Conservation (phyloP, 2,113 vertebrate genomes). For the Connochaetes taurinus region DNA sequence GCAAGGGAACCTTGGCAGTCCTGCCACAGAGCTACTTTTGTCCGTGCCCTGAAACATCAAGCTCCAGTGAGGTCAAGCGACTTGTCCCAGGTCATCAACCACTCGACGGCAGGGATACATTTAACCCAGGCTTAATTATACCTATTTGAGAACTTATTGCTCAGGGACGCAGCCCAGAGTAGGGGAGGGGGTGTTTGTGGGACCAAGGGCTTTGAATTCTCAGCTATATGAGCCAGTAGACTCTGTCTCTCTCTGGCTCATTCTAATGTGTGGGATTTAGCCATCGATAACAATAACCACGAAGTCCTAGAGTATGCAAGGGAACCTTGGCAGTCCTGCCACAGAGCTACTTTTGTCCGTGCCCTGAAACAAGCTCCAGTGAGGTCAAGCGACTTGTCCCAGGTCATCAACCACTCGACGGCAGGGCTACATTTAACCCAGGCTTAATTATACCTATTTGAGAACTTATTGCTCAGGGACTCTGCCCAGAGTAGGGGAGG, state of each 20-base stretch:
- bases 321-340: background rate
- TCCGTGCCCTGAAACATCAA: background rate
- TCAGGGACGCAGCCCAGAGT: background rate
- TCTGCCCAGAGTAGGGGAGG: background rate
- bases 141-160: background rate
- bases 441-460: background rate
- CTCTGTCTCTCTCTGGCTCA: background rate
- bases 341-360: background rate
- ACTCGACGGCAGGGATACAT: background rate
- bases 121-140: background rate
- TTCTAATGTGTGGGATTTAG: background rate
- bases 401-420: background rate
- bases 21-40: background rate
- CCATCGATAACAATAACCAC: background rate
- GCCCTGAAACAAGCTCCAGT: background rate
- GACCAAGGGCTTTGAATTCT: background rate
- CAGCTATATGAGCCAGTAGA: background rate
- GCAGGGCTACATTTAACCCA: background rate
- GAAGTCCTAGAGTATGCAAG: background rate
- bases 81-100: background rate
- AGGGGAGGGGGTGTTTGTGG: background rate
- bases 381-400: background rate
- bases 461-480: background rate
- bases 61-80: background rate
- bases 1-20: too few relatives aligned